Base-by-base conservation (phyloP, 2,888 invertebrate species). In the Capitulum mitella region DNA sequence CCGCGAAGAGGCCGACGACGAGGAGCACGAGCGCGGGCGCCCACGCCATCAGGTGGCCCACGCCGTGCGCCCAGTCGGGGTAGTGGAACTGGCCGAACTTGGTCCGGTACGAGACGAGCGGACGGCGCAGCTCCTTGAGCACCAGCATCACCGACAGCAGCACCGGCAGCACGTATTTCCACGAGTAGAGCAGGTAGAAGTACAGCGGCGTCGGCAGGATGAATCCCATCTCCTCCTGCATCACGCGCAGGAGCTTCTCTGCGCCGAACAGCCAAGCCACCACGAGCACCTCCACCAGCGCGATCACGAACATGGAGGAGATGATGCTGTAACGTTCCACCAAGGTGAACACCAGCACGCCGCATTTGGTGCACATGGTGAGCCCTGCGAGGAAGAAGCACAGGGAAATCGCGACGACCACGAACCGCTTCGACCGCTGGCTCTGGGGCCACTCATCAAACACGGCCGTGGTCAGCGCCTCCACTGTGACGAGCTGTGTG, bases 401-500 rank as follows among this genome's bases (percentile, higher is more conserved):
- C 22, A 92, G 82, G 85, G 91, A 83, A 85, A 93, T 92, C 26
- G 91, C 90, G 34, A 85, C 86, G 0, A 87, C 84, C 32, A 87
- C 84, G 76, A 83, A 80, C 5, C 84, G 80, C 79, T 84, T 84
- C 77, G 84, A 84, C 51, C 84, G 83, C 26, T 86, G 83, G 79
- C 87, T 85, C 32, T 84, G 83, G 3, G 88, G 87, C 81, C 87
- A 88, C 79, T 85, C 85, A 82, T 89, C 89, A 80, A 88, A 84
- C 37, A 89, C 83, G 2, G 88, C 88, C 0, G 88, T 88, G 32
- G 88, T 87, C 3, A 89, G 86, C 1, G 88, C 88, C 79, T 88
- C 88, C 80, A 88, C 86, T 70, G 87, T 80, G 6, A 79, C 79
- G 48, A 81, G 79, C 81, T 81, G 79, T 16, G 79, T 82, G 29